phyloP scores from a whole-genome alignment of 2,888 invertebrate genomes.

The Lasioglossum zephyrum region DNA sequence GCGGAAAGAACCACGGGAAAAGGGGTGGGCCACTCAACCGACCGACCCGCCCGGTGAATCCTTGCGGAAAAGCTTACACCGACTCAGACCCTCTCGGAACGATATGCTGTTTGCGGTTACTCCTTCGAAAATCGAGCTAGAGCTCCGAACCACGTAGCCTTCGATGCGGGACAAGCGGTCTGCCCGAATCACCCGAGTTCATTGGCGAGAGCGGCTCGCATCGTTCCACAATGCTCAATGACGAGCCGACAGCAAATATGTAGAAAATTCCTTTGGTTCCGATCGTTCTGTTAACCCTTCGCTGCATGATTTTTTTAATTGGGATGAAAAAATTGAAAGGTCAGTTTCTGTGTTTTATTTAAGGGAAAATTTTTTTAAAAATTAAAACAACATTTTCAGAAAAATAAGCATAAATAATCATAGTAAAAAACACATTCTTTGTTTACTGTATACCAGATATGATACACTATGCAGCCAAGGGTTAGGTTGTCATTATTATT shows the following conservation, averaged over 20 bases:
- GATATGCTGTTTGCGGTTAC: constrained; percentile 78
- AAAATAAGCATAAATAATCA: too few relatives aligned
- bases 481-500: too few relatives aligned
- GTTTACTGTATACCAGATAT: too few relatives aligned
- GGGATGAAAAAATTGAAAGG: too few relatives aligned
- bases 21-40: constrained; percentile 66
- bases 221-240: not conserved
- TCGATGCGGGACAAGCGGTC: not conserved
- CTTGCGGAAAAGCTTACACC: constrained; percentile 81
- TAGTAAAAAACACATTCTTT: too few relatives aligned
- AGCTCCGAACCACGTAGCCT: not conserved
- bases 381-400: too few relatives aligned
- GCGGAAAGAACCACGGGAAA: constrained; percentile 57
- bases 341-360: too few relatives aligned
- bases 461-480: too few relatives aligned
- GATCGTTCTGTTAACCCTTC: too few relatives aligned
- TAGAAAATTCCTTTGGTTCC: not conserved
- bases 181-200: not conserved
- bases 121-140: constrained; percentile 41
- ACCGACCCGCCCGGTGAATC: constrained; percentile 72
- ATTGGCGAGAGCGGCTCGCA: not conserved
- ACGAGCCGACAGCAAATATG: not conserved
- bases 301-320: too few relatives aligned
- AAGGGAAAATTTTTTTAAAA: too few relatives aligned
- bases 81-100: constrained; percentile 79